Evolutionary conservation across 2,113 vertebrate species (phyloP).

Genomic region (Oryzias woworae): DNA sequence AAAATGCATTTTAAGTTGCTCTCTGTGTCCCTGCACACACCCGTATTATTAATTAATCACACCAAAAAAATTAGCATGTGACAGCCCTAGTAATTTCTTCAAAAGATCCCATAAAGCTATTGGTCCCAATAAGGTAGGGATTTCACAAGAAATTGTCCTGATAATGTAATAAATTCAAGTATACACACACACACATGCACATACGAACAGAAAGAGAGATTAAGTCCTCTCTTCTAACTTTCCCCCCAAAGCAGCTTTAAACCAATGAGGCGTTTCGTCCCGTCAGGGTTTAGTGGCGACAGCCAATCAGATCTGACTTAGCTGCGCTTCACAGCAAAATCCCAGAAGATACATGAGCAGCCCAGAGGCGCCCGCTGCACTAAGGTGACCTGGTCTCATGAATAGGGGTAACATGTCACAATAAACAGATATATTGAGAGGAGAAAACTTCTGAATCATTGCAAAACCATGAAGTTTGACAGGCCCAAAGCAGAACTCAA

Average conservation of each 20-base stretch:
- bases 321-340: constrained; percentile 47
- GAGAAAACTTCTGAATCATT: not conserved
- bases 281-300: constrained; percentile 56
- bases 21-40: too few relatives aligned
- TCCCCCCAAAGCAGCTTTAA: constrained; percentile 55
- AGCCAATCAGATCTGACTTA: constrained; percentile 66
- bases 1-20: too few relatives aligned
- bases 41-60: too few relatives aligned
- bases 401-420: constrained; percentile 60
- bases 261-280: constrained; percentile 67
- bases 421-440: constrained; percentile 14
- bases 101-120: too few relatives aligned
- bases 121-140: too few relatives aligned
- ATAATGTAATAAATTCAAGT: too few relatives aligned
- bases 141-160: too few relatives aligned
- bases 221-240: constrained; percentile 57
- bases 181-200: constrained; percentile 19
- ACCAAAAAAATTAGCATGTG: too few relatives aligned
- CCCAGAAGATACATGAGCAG: constrained; percentile 61
- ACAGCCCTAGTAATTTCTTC: too few relatives aligned
- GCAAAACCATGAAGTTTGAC: not conserved
- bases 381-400: constrained; percentile 51
- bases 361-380: constrained; percentile 42
- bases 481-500: not conserved
- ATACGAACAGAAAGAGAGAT: constrained; percentile 31